Evolutionary conservation across 2,888 invertebrate species (phyloP).

Genomic region (Noctua pronuba): DNA sequence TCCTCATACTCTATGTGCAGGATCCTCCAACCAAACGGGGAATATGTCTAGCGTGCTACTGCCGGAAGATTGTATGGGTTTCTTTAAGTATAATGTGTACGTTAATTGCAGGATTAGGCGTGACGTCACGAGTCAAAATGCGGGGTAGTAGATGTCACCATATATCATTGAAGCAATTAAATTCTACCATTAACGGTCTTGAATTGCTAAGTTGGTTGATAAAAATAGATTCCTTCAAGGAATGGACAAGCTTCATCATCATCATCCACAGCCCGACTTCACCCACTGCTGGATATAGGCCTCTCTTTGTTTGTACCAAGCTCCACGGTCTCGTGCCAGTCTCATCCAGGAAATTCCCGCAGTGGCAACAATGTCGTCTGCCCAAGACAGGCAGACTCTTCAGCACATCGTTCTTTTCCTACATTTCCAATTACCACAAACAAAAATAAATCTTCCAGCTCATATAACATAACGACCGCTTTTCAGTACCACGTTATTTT

Average conservation of each 20-base stretch:
- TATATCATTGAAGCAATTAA: background rate
- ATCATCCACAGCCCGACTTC: too few relatives aligned
- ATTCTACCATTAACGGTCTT: background rate
- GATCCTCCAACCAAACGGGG: background rate
- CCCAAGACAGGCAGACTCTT: too few relatives aligned
- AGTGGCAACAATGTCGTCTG: too few relatives aligned
- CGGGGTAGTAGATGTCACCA: background rate
- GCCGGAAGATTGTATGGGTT: background rate
- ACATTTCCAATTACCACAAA: background rate
- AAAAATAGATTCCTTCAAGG: background rate
- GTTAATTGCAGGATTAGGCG: background rate
- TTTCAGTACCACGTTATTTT: constrained; percentile 4
- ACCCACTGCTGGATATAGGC: too few relatives aligned
- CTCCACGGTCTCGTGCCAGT: too few relatives aligned
- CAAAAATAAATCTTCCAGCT: background rate
- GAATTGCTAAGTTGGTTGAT: too few relatives aligned
- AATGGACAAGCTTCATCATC: too few relatives aligned
- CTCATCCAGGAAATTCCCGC: too few relatives aligned
- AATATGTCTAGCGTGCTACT: background rate
- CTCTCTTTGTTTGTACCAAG: too few relatives aligned
- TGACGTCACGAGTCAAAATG: background rate
- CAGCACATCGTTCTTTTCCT: background rate
- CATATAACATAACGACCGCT: background rate
- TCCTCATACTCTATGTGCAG: too few relatives aligned
- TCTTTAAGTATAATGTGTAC: background rate